Evolutionary conservation across 2,797 vertebrate species (phyloP).

Genomic region (Lophotriccus pileatus): DNA sequence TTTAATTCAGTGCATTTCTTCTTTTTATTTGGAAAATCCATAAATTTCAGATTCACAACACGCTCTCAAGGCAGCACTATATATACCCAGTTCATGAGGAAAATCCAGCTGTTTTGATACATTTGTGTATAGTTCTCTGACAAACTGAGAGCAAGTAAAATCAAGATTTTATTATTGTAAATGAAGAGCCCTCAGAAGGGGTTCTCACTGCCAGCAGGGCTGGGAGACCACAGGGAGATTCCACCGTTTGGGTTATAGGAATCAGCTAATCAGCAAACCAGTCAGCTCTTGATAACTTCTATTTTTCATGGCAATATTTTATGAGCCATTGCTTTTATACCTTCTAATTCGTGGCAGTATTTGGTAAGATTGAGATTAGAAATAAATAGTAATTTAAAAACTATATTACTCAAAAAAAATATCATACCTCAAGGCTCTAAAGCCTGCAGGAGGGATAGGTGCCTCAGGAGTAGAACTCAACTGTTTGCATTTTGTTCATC

Average conservation of each 20-base stretch:
- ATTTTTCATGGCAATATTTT: not conserved
- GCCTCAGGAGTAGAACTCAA: not conserved
- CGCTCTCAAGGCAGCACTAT: not conserved
- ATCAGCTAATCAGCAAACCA: not conserved
- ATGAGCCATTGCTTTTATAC: not conserved
- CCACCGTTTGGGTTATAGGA: not conserved
- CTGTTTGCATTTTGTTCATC: not conserved
- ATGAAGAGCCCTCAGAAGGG: not conserved
- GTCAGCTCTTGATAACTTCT: not conserved
- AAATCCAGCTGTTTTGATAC: not conserved
- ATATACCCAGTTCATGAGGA: not conserved
- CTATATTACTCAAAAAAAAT: not conserved
- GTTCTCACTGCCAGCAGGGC: not conserved
- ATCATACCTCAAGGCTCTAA: not conserved
- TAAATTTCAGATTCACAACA: not conserved
- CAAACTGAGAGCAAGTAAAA: not conserved
- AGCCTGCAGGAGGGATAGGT: not conserved
- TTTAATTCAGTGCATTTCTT: not conserved
- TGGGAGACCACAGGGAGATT: not conserved
- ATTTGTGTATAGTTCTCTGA: not conserved
- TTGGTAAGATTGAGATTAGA: not conserved
- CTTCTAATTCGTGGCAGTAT: not conserved
- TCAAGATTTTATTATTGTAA: not conserved
- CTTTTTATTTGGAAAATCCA: not conserved
- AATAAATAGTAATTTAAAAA: not conserved